Conservation (phyloP, 2,888 invertebrate species). For the Polylopha cassiicola region DNA sequence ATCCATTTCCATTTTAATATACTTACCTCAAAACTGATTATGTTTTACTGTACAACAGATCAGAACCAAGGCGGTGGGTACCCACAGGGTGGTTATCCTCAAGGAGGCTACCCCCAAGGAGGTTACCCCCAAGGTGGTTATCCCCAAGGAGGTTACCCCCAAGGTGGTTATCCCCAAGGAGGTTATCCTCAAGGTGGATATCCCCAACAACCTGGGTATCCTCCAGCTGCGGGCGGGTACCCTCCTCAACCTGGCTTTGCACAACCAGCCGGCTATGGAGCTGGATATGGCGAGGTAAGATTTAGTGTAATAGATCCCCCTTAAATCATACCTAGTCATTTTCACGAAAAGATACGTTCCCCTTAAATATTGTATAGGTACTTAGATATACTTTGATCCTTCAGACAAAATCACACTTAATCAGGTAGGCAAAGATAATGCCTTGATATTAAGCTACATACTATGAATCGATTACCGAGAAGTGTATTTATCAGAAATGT, state of each 20-base stretch:
- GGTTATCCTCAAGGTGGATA: slow-evolving; percentile 39
- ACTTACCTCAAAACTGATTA: no score
- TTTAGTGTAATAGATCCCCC: no score
- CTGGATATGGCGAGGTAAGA: slow-evolving; percentile 59
- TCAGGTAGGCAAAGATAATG: neutral
- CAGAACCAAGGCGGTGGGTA: slow-evolving; percentile 55
- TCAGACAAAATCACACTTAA: neutral
- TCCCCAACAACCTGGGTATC: slow-evolving; percentile 27
- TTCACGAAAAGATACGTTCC: no score
- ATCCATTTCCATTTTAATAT: no score
- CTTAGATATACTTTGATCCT: no score
- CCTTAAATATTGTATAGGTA: no score
- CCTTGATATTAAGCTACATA: neutral
- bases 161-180: slow-evolving; percentile 42
- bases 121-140: slow-evolving; percentile 34
- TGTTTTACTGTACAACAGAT: no score
- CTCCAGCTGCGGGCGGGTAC: slow-evolving; percentile 34
- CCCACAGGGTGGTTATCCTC: slow-evolving; percentile 40
- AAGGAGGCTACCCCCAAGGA: slow-evolving; percentile 50
- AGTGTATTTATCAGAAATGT: neutral
- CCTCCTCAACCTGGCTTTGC: slow-evolving; percentile 41
- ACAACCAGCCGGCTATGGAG: slow-evolving; percentile 46
- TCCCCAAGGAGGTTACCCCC: slow-evolving; percentile 52
- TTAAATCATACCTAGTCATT: no score
- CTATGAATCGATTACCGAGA: neutral